These are phyloP conservation scores for Stichodactyla mertensii DNA, from an alignment of 64 coral and sea anemone genomes.

Conservation along the genomic window DNA sequence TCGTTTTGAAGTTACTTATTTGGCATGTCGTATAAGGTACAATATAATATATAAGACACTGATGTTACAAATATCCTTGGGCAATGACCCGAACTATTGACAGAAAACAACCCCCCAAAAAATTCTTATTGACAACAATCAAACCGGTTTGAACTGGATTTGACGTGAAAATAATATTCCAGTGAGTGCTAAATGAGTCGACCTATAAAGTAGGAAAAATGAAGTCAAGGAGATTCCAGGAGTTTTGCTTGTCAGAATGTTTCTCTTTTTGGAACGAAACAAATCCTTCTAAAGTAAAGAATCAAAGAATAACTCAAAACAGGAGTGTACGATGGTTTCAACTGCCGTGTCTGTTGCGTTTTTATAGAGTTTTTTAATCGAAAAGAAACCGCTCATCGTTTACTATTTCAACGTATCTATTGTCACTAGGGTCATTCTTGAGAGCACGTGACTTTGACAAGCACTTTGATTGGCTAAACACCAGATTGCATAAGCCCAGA, in stretches of 20 bases:
- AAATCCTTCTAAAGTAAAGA: too few relatives aligned
- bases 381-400: too few relatives aligned
- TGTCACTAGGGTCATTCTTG: neutral
- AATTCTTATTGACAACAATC: neutral
- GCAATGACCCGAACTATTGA: neutral
- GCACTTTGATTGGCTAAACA: neutral
- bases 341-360: neutral
- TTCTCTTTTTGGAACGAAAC: too few relatives aligned
- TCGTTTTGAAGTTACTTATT: too few relatives aligned
- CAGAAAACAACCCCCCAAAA: neutral
- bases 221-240: neutral
- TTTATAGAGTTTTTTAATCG: neutral
- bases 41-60: too few relatives aligned
- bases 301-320: too few relatives aligned
- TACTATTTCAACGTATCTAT: neutral
- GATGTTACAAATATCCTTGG: neutral
- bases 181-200: too few relatives aligned
- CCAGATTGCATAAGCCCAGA: neutral
- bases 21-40: too few relatives aligned
- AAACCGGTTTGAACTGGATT: neutral
- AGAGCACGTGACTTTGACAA: neutral
- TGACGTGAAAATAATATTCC: neutral
- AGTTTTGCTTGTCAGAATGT: too few relatives aligned
- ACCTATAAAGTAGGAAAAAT: too few relatives aligned
- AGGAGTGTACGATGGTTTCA: too few relatives aligned